These are phyloP conservation scores for Xylota sylvarum DNA, from an alignment of 2,888 invertebrate genomes.

Conservation along the genomic window DNA sequence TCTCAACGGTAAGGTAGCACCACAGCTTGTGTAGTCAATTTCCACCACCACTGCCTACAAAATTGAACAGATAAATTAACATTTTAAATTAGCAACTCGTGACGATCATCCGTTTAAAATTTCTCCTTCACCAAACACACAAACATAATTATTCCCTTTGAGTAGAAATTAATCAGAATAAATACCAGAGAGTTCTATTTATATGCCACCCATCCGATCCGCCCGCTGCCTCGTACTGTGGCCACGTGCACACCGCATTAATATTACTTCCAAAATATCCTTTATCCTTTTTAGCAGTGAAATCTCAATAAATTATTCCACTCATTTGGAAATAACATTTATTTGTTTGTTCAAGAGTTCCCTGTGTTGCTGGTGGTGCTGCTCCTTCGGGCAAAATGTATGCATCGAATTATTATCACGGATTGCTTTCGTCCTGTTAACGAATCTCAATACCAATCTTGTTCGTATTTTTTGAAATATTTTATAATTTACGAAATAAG, in stretches of 20 bases:
- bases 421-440: background rate
- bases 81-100: constrained; percentile 34
- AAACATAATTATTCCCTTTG: constrained; percentile 38
- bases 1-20: background rate
- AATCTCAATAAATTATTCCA: constrained; percentile 54
- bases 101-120: constrained; percentile 32
- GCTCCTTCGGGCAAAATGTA: constrained; percentile 19
- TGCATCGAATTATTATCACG: constrained; percentile 29
- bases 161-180: constrained; percentile 31
- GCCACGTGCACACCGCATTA: constrained; percentile 35
- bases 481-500: constrained; percentile 61
- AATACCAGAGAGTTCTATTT: constrained; percentile 11
- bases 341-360: constrained; percentile 32
- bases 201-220: background rate
- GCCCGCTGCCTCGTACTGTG: background rate
- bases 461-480: constrained; percentile 23
- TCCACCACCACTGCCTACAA: background rate
- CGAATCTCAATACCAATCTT: constrained; percentile 12
- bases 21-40: background rate
- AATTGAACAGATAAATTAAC: constrained; percentile 4
- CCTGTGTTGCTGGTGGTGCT: background rate
- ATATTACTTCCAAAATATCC: constrained; percentile 29
- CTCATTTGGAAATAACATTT: constrained; percentile 42
- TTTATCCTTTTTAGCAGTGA: constrained; percentile 33
- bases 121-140: constrained; percentile 11